Percentiles rank a stretch among this genome's conserved stretches.
These are phyloP conservation scores for Parazoanthus swiftii DNA, from an alignment of 92 coral and sea anemone species.

Conservation along the genomic window DNA sequence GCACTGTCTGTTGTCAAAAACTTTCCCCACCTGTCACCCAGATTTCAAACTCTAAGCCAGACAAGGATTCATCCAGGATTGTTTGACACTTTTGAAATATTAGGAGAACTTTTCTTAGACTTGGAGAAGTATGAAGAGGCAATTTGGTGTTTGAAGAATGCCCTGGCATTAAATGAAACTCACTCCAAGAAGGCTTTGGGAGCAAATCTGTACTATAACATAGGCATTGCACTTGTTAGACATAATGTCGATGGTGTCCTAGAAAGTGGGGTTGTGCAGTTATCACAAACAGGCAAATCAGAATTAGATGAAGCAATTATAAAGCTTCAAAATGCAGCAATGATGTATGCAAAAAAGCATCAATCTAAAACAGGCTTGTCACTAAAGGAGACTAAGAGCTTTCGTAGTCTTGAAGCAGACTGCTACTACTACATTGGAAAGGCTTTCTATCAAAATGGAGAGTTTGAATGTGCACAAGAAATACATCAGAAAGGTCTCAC, in stretches of 20 bases:
- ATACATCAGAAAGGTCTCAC: constrained; percentile 7
- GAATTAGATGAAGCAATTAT: background rate
- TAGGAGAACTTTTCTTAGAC: constrained; percentile 9
- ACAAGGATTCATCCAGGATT: background rate
- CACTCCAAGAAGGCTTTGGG: background rate
- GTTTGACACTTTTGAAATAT: background rate
- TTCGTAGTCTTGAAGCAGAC: background rate
- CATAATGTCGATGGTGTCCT: background rate
- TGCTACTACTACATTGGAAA: constrained; percentile 36
- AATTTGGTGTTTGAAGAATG: constrained; percentile 15
- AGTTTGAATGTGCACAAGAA: background rate
- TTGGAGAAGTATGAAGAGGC: constrained; percentile 2
- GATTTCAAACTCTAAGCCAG: background rate
- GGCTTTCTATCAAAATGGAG: background rate
- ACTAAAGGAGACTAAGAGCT: background rate
- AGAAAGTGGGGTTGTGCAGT: background rate
- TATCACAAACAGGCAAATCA: background rate
- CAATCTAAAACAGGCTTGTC: background rate
- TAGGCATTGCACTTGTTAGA: background rate
- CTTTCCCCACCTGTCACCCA: background rate
- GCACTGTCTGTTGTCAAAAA: constrained; percentile 11
- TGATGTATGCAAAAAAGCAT: background rate
- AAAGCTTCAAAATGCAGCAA: constrained; percentile 16
- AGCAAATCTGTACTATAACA: background rate
- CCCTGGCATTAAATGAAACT: background rate